Evolutionary conservation across 2,888 invertebrate genomes (phyloP), one percentile per base, ranked within the genome.

Genomic region (Andrena minutula): DNA sequence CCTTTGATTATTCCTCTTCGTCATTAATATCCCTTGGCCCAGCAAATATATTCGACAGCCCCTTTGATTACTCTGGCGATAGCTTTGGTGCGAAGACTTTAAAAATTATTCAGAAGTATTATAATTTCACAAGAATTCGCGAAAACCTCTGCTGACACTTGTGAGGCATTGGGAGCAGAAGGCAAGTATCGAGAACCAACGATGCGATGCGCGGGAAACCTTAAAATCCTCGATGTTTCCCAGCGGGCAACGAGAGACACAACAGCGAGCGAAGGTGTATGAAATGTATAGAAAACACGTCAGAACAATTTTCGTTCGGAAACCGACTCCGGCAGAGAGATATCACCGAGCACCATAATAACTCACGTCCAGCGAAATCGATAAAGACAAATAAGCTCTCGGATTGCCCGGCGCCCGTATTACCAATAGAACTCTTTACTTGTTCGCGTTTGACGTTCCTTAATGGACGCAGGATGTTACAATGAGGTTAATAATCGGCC

Each of bases 321-420:
- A 69, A 60, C 10, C 60, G 49, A 65, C 35, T 49, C 16, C 26
- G 26, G 10, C 61, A 1, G 60, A 70, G 56, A 65, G 53, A 35
- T 71, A n/a, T 23, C 8, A 28, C 12, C 28, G 41, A 41, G 56
- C 60, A 20, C 61, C 35, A 56, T 81, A 76, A 83, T 74, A 83
- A 71, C 69, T 81, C 81, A 51, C 70, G 77, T 74, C 69, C 61
- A 23, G 61, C 2, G 56, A 71, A 77, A 77, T 83, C 81, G 69
- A 82, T 81, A 71, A 74, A 81, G 76, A 76, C 74, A 82, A 83
- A 81, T 77, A 83, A 81, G 70, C 69, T 83, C 53, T 53, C 64
- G 58, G 60, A 61, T 73, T 66, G 60, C 76, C 12, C 10, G 23
- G 53, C 51, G 58, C 28, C 71, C 65, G 49, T 32, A 51, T 20